A percentile compares a stretch with the other conserved stretches of the same genome.
phyloP scores from a whole-genome alignment of 1,140 invertebrate species.

The Phenacoccus solenopsis region DNA sequence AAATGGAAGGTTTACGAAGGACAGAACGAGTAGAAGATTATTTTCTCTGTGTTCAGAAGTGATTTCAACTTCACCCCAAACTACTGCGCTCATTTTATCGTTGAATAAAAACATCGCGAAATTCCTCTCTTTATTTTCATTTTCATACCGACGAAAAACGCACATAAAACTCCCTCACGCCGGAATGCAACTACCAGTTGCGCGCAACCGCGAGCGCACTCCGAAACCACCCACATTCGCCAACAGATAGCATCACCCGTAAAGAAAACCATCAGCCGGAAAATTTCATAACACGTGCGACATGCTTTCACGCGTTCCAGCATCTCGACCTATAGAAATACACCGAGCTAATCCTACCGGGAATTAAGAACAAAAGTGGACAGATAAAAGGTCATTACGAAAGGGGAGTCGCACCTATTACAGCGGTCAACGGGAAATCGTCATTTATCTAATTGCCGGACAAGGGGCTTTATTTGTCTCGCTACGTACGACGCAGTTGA shows the following conservation, averaged over 20 bases:
- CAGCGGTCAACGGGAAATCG: not conserved
- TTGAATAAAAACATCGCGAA: too few relatives aligned
- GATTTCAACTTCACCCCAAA: too few relatives aligned
- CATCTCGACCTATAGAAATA: not conserved
- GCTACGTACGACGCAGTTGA: not conserved
- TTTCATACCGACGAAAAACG: too few relatives aligned
- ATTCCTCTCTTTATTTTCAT: too few relatives aligned
- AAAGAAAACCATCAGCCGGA: too few relatives aligned
- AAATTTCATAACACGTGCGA: too few relatives aligned
- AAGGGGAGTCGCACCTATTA: not conserved
- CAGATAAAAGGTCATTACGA: not conserved
- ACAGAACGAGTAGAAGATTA: too few relatives aligned
- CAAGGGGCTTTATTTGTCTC: not conserved
- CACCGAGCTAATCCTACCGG: not conserved
- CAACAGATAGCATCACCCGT: not conserved
- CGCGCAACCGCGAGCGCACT: too few relatives aligned
- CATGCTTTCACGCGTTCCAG: too few relatives aligned
- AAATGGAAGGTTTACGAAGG: too few relatives aligned
- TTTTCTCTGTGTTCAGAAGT: too few relatives aligned
- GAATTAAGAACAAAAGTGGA: not conserved
- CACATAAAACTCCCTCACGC: not conserved
- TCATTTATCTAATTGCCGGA: conserved; percentile 1
- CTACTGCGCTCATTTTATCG: too few relatives aligned
- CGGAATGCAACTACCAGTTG: not conserved
- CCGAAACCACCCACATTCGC: not conserved